Conservation (phyloP, 2,888 invertebrate genomes). For the Scaeva pyrastri region DNA sequence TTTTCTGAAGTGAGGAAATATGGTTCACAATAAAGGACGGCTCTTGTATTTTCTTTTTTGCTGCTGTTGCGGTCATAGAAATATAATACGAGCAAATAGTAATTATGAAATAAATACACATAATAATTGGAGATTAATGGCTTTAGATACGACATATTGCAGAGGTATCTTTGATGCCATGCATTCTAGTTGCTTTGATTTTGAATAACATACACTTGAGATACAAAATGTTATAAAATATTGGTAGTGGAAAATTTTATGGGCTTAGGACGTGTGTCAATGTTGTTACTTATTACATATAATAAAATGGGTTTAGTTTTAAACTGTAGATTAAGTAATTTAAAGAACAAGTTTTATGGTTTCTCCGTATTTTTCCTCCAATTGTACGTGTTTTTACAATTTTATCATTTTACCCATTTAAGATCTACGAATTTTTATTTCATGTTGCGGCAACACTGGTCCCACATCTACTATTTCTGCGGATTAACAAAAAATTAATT, state of each 20-base stretch:
- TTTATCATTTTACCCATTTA: no score
- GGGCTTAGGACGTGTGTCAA: no score
- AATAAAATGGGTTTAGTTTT: no score
- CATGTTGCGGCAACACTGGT: no score
- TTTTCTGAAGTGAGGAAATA: constrained; percentile 37
- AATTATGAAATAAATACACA: constrained; percentile 71
- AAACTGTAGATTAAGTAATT: no score
- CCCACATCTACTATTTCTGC: no score
- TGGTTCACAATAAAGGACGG: constrained; percentile 24
- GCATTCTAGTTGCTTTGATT: constrained; percentile 13
- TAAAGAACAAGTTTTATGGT: no score
- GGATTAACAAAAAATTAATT: no score
- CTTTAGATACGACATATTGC: constrained; percentile 51
- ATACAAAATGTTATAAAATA: background rate
- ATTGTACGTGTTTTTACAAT: no score
- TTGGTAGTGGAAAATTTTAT: background rate
- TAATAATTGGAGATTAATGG: constrained; percentile 72
- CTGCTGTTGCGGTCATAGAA: constrained; percentile 65
- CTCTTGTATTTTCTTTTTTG: constrained; percentile 7
- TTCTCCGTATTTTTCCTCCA: no score
- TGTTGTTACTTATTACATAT: no score
- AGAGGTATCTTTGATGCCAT: constrained; percentile 52
- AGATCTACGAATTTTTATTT: no score
- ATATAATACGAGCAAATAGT: constrained; percentile 68
- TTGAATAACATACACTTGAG: background rate